Percentiles rank a stretch among this genome's conserved stretches.
Conservation (phyloP, 2,113 vertebrate species). For the Agapornis roseicollis region DNA sequence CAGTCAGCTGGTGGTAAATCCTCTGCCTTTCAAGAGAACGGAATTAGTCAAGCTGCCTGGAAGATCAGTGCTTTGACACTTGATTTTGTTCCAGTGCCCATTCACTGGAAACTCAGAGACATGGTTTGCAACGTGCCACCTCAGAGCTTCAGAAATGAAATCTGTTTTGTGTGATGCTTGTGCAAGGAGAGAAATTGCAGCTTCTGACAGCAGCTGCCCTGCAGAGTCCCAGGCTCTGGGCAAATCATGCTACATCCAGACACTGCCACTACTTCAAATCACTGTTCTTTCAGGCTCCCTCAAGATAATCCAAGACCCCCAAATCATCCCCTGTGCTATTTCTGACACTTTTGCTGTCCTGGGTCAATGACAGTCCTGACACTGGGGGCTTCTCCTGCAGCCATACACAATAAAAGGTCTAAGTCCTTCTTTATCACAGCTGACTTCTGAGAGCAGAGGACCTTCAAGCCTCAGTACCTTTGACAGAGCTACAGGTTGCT, state of each 20-base stretch:
- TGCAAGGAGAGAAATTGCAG: background rate
- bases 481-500: background rate
- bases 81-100: background rate
- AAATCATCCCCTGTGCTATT: background rate
- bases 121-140: background rate
- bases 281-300: background rate
- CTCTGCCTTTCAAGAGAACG: background rate
- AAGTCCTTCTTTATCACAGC: rapidly evolving
- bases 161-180: background rate
- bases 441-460: background rate
- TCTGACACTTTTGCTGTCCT: background rate
- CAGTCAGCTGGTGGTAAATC: background rate
- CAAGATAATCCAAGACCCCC: background rate
- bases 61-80: background rate
- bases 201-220: background rate
- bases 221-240: background rate
- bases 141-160: background rate
- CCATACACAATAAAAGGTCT: rapidly evolving
- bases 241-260: background rate
- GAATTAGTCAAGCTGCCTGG: background rate
- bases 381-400: rapidly evolving
- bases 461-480: background rate
- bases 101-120: background rate
- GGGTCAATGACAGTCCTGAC: background rate
- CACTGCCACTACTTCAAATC: background rate